Evolutionary conservation across 2,113 vertebrate species (phyloP), one percentile per base, ranked within the genome.

Genomic region (Chionomys nivalis): DNA sequence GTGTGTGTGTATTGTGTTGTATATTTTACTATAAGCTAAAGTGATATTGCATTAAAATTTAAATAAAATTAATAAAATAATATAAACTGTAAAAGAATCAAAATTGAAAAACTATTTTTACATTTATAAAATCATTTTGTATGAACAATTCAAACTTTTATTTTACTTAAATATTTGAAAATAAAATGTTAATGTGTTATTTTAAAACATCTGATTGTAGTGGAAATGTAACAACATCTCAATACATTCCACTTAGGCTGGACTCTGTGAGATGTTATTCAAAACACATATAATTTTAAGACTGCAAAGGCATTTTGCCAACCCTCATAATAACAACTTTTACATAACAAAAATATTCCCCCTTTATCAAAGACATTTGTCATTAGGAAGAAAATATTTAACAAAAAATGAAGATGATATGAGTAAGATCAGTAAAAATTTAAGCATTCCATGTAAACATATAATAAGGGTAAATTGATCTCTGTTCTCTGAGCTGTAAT

Each of bases 121-220:
- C 58, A 58, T 58, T 19, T 68, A 72, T 85, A 94, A 96, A 63
- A 42, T 73, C 66, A 90, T 81, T 88, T 95, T 89, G 63, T 75
- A 86, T 94, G 39, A 95, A 96, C 83, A 76, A 28, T 58, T 95
- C 72, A 81, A 89, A 88, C 16, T 2, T 90, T 85, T 42, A 81
- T 90, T 87, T 82, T 92, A 21, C 72, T 95, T 90, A 91, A 47
- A 31, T 94, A 89, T 66, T 96, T 96, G 83, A 49, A 36, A 96
- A 90, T 63, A 88, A 90, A 90, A 91, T 66, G 33, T 55, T 90
- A 55, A 55, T 23, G 87, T 72, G 36, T n/a, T 86, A 90, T 92
- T 96, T 90, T 88, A 88, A 88, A 92, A 96, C 44, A 79, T 91
- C 91, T 88, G 73, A 94, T 90, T 95, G 94, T 88, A 95, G 39